These are phyloP conservation scores for Pangasius sanitwongsei DNA, from an alignment of 2,797 vertebrate species.

Conservation along the genomic window DNA sequence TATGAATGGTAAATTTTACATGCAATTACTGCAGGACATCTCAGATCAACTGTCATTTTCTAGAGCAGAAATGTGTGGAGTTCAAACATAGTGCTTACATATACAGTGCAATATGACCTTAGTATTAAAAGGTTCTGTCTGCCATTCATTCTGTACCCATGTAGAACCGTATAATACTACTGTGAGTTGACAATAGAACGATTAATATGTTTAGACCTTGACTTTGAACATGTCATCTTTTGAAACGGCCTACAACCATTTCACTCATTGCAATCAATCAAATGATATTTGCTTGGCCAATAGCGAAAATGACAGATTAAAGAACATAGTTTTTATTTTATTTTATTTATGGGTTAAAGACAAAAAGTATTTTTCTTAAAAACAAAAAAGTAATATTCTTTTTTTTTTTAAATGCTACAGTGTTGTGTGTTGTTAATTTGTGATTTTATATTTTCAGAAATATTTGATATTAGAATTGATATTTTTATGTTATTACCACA, in stretches of 20 bases:
- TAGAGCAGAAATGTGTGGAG: neutral
- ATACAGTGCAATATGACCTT: conserved; percentile 3
- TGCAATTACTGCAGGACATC: neutral
- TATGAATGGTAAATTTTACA: conserved; percentile 7
- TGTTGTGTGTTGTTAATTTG: neutral
- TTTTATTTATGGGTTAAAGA: neutral
- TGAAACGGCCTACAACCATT: neutral
- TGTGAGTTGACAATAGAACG: neutral
- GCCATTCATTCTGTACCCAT: neutral
- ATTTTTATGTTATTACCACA: neutral
- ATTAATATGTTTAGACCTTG: neutral
- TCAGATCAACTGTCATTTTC: conserved; percentile 9
- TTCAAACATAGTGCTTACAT: conserved; percentile 3
- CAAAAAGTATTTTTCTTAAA: neutral
- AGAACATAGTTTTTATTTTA: neutral
- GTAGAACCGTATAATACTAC: neutral
- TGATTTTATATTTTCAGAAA: neutral
- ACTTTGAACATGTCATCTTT: neutral
- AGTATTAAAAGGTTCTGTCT: neutral
- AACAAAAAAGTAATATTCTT: neutral
- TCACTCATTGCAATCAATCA: neutral
- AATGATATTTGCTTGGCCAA: neutral
- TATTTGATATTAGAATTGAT: neutral
- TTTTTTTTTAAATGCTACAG: too few relatives aligned
- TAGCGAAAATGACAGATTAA: neutral